Conservation (phyloP, 2,113 vertebrate genomes). For the Xyrauchen texanus region DNA sequence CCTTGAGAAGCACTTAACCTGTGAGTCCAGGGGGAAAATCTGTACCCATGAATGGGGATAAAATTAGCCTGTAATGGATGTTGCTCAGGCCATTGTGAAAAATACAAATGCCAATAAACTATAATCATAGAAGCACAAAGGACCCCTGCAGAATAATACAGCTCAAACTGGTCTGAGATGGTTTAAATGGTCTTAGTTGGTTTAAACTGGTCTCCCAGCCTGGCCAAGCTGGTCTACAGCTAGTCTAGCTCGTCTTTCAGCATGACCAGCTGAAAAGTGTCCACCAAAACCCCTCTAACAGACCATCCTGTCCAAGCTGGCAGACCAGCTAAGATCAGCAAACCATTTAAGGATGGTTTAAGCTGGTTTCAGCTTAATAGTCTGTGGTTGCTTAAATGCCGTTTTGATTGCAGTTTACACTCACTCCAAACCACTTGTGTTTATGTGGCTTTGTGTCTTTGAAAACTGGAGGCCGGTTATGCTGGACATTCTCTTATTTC, state of each 20-base stretch:
- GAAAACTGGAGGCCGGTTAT: slow-evolving; percentile 1
- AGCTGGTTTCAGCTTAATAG: neutral
- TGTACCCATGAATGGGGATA: slow-evolving; percentile 25
- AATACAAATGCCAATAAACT: slow-evolving; percentile 7
- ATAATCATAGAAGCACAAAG: neutral
- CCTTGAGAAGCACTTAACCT: slow-evolving; percentile 50
- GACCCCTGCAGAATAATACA: too few relatives aligned
- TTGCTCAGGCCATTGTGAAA: neutral
- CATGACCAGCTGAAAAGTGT: too few relatives aligned
- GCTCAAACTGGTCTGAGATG: too few relatives aligned
- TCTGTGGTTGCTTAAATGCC: slow-evolving; percentile 2
- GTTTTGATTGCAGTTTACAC: slow-evolving; percentile 6
- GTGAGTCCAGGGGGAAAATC: neutral
- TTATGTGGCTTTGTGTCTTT: slow-evolving; percentile 13
- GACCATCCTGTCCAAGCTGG: too few relatives aligned
- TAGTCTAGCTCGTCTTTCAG: too few relatives aligned
- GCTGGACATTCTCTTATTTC: slow-evolving; percentile 28
- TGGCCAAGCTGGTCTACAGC: too few relatives aligned
- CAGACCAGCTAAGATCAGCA: too few relatives aligned
- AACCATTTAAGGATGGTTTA: too few relatives aligned
- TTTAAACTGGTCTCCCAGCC: too few relatives aligned
- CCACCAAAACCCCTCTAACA: too few relatives aligned
- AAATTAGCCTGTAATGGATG: slow-evolving; percentile 42
- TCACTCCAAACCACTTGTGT: neutral
- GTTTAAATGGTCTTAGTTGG: too few relatives aligned